phyloP scores from a whole-genome alignment of 2,797 vertebrate genomes.

The Arnoldichthys spilopterus region DNA sequence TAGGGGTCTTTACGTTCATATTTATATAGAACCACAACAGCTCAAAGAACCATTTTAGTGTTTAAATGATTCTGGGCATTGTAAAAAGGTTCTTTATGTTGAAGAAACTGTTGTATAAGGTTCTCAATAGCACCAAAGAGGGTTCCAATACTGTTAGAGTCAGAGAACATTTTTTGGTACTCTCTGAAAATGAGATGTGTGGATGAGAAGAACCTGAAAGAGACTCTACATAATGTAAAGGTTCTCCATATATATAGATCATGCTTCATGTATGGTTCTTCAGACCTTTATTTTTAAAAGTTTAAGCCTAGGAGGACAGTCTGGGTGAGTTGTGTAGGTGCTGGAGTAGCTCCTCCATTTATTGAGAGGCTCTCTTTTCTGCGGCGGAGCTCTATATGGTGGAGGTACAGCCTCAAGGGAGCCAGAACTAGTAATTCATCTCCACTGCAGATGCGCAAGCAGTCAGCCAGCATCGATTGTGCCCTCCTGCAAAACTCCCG shows the following conservation, averaged over 20 bases:
- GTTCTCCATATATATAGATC: no score
- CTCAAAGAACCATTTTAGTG: no score
- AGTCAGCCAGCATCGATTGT: constrained; percentile 65
- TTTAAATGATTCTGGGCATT: no score
- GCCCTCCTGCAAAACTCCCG: constrained; percentile 37
- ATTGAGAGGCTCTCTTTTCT: constrained; percentile 55
- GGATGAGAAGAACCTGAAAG: no score
- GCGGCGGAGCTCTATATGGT: constrained; percentile 58
- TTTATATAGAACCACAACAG: no score
- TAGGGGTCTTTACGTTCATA: neutral
- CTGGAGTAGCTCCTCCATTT: constrained; percentile 55
- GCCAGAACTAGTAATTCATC: constrained; percentile 67
- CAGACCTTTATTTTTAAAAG: neutral
- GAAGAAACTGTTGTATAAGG: no score
- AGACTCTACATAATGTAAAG: no score
- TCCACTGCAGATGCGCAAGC: constrained; percentile 72
- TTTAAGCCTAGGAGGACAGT: constrained; percentile 8
- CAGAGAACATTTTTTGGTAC: no score
- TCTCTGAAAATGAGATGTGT: no score
- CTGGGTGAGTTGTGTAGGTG: constrained; percentile 19
- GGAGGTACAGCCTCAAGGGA: constrained; percentile 64
- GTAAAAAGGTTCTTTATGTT: no score
- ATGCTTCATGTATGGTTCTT: neutral
- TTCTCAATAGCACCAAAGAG: no score
- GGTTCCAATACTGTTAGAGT: no score